phyloP scores from a whole-genome alignment of 2,113 vertebrate species.

The Catharus minimus region DNA sequence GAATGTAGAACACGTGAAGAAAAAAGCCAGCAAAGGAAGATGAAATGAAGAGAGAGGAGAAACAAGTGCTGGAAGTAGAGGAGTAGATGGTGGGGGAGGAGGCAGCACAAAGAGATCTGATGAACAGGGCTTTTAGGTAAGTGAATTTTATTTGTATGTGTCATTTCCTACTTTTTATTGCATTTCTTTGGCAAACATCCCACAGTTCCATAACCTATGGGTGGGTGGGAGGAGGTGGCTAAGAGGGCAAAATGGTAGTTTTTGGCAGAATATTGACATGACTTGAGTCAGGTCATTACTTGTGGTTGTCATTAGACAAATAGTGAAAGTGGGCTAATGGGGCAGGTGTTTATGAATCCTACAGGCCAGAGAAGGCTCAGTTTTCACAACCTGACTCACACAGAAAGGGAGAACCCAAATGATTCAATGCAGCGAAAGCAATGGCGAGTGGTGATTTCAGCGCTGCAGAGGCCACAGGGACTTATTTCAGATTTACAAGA shows the following conservation, averaged over 20 bases:
- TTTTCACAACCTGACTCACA: conserved; percentile 25
- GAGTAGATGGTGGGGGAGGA: not conserved
- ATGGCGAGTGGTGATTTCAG: not conserved
- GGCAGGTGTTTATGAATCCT: conserved; percentile 39
- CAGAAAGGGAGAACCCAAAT: not conserved
- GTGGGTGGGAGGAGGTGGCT: conserved; percentile 39
- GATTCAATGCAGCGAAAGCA: not conserved
- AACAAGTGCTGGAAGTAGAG: conserved; percentile 7
- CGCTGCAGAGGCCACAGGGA: not conserved
- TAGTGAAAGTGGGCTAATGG: conserved; percentile 23
- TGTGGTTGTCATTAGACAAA: conserved; percentile 36
- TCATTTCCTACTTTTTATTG: conserved; percentile 71
- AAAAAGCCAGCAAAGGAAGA: not conserved
- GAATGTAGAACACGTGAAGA: not conserved
- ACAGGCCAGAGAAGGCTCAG: not conserved
- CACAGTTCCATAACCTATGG: conserved; percentile 53
- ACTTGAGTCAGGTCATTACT: conserved; percentile 16
- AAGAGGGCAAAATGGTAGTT: conserved; percentile 29
- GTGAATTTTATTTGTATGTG: conserved; percentile 65
- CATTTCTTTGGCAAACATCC: conserved; percentile 63
- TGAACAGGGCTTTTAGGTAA: conserved; percentile 56
- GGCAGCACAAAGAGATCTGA: conserved; percentile 17
- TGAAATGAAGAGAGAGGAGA: not conserved
- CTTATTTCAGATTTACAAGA: not conserved
- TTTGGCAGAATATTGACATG: conserved; percentile 47